Evolutionary conservation across 2,113 vertebrate genomes (phyloP).

Genomic region (Myrmecophaga tridactyla): DNA sequence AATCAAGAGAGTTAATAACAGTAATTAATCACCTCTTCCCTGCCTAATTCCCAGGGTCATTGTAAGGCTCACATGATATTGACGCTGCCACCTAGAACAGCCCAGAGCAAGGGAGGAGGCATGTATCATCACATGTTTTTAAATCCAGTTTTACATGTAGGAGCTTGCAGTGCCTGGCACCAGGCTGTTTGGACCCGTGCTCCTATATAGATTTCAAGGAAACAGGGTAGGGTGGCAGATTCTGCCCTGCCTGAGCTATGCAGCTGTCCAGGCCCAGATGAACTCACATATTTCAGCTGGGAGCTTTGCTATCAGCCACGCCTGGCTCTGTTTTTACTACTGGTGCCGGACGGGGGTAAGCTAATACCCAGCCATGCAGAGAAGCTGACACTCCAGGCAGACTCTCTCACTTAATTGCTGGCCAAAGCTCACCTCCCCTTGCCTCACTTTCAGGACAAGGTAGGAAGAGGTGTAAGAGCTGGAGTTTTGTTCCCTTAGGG

Average conservation of each 20-base stretch:
- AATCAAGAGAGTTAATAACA: neutral
- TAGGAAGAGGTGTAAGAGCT: neutral
- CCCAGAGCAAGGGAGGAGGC: constrained; percentile 53
- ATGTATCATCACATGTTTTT: constrained; percentile 71
- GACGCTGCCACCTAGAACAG: constrained; percentile 64
- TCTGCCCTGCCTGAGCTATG: constrained; percentile 71
- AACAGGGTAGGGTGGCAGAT: constrained; percentile 77
- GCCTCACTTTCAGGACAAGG: neutral
- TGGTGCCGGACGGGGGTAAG: constrained; percentile 46
- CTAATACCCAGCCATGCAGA: constrained; percentile 10
- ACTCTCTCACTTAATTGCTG: neutral
- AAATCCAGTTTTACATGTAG: constrained; percentile 80
- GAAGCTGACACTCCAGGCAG: constrained; percentile 34
- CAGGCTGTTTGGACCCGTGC: constrained; percentile 73
- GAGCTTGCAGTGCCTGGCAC: constrained; percentile 68
- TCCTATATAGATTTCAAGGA: constrained; percentile 82
- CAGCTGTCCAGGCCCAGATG: constrained; percentile 80
- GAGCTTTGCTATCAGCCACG: constrained; percentile 1
- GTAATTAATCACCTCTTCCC: constrained; percentile 53
- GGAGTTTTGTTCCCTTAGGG: neutral
- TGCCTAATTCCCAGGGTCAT: constrained; percentile 70
- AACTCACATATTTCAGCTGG: constrained; percentile 62
- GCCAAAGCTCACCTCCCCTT: neutral
- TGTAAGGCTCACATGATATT: neutral
- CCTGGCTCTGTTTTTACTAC: constrained; percentile 35